Evolutionary conservation across 2,113 vertebrate genomes (phyloP), one percentile per base, ranked within the genome.

Genomic region (Salvelinus alpinus): DNA sequence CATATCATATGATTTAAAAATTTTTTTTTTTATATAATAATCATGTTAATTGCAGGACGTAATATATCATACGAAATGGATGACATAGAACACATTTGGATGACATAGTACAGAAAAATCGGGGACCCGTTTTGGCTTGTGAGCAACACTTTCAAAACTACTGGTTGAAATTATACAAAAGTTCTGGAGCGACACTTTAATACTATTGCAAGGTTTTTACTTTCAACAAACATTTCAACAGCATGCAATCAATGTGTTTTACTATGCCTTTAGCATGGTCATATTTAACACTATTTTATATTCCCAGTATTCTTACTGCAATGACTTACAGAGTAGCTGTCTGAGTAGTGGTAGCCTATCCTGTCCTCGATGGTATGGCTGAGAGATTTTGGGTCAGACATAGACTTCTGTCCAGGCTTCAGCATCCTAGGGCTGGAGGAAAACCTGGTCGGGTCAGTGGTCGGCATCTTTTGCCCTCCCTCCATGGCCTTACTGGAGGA

Each of bases 311-410:
- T 54, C 16, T 14, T 4, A 54, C 16, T 54, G 16, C 51, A 90
- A 80, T 76, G 72, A 93, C 97, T 99, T 95, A 99, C 98, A 90
- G 95, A 93, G 89, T 96, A 96, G 86, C 92, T 93, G 82, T 98
- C 96, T 84, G 94, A 91, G 87, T 97, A 97, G 83, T 95, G 95
- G 91, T 97, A 98, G 88, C 92, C 87, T 89, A 95, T 96, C 88
- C 93, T 93, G 87, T 98, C 96, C 76, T 99, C 98, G 84, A 95
- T 95, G 78, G 95, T 94, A 65, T 97, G 96, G 92, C 96, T 99
- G 81, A 97, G 91, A 81, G 97, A 95, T 86, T 97, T 98, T 73
- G 96, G 96, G 91, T 99, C 97, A 90, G 96, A 98, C 82, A 98
- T 85, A 87, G 97, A 99, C 68, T 97, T 95, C 81, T 99, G 96